Conservation (phyloP, 2,113 vertebrate species). For the Pachycephala philippinensis region DNA sequence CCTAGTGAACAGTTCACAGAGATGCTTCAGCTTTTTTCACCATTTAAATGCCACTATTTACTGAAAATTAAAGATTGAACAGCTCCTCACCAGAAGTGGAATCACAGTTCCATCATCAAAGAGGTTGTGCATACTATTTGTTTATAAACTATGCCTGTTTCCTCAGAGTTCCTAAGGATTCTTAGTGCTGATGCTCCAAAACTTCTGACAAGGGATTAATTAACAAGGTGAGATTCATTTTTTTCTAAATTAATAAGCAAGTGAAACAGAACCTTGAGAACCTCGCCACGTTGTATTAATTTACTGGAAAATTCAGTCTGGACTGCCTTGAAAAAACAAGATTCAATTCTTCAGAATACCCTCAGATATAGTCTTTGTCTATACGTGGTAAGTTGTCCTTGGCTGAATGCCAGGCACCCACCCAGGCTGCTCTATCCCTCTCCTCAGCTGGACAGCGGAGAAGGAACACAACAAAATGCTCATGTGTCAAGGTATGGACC, state of each 20-base stretch:
- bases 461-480: neutral
- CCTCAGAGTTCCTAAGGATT: neutral
- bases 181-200: neutral
- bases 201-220: neutral
- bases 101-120: neutral
- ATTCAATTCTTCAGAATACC: neutral
- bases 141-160: neutral
- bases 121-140: neutral
- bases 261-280: neutral
- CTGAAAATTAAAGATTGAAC: neutral
- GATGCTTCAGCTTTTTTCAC: neutral
- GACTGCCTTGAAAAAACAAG: neutral
- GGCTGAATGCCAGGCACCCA: neutral
- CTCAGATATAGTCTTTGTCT: neutral
- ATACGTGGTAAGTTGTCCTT: fast-evolving
- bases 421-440: neutral
- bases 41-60: neutral
- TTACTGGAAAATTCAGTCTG: neutral
- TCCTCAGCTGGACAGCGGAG: neutral
- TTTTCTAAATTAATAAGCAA: neutral
- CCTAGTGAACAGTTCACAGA: slow-evolving; percentile 67
- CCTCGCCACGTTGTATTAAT: neutral
- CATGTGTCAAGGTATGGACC: neutral
- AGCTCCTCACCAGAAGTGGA: neutral
- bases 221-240: neutral